Percentiles rank a stretch among this genome's conserved stretches.
Conservation (phyloP, 2,113 vertebrate genomes). For the Phainopepla nitens region DNA sequence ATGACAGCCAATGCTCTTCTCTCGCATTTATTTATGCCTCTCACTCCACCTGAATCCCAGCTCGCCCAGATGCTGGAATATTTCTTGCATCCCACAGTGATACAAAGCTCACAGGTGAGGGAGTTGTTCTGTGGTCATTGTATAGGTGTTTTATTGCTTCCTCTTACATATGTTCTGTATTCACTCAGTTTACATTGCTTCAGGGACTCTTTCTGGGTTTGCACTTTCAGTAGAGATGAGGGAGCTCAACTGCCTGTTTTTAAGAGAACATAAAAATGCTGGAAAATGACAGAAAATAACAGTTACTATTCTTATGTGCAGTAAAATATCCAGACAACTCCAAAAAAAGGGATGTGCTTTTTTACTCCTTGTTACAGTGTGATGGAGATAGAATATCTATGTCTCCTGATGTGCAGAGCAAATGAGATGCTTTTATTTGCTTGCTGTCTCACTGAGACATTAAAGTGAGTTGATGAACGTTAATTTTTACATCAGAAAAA, state of each 20-base stretch:
- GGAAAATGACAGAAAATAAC: background rate
- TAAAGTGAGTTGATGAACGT: constrained; percentile 51
- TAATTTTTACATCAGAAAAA: constrained; percentile 32
- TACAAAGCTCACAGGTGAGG: background rate
- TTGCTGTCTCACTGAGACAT: background rate
- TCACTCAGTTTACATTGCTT: background rate
- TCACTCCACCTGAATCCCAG: rapidly evolving
- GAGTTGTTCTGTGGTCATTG: rapidly evolving
- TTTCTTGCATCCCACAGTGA: background rate
- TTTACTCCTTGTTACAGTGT: background rate
- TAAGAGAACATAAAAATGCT: background rate
- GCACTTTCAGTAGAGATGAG: background rate
- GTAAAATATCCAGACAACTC: background rate
- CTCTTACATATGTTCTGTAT: rapidly evolving
- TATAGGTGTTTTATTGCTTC: background rate
- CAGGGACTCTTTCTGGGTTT: background rate
- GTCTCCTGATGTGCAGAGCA: background rate
- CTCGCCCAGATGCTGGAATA: rapidly evolving
- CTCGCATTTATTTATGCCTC: background rate
- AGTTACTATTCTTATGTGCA: background rate
- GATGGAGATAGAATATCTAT: background rate
- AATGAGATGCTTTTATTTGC: constrained; percentile 24
- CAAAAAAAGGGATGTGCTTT: background rate
- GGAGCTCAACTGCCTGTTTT: background rate
- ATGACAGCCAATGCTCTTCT: background rate